phyloP scores from a whole-genome alignment of 2,113 vertebrate species.

The Odontesthes bonariensis region DNA sequence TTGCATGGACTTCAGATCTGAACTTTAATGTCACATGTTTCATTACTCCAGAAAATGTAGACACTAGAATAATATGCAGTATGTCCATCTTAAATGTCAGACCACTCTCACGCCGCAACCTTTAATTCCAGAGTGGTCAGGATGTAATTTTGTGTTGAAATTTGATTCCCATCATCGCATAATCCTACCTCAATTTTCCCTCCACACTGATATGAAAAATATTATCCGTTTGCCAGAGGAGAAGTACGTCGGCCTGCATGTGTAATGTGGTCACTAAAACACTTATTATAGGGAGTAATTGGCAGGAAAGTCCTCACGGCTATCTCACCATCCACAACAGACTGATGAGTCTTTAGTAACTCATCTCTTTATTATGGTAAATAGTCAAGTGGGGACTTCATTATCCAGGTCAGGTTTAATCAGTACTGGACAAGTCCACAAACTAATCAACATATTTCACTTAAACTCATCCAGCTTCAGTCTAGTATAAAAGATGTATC shows the following conservation, averaged over 20 bases:
- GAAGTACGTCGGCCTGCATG: constrained; percentile 44
- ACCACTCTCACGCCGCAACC: constrained; percentile 64
- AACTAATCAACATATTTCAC: neutral
- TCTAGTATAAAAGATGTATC: too few species aligned
- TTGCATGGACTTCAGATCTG: constrained; percentile 72
- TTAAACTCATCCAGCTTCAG: neutral
- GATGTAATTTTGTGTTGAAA: constrained; percentile 69
- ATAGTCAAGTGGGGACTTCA: neutral
- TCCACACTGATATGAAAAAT: constrained; percentile 42
- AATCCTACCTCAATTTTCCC: constrained; percentile 55
- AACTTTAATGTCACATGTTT: constrained; percentile 83
- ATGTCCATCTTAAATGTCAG: constrained; percentile 82
- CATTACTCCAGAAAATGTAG: constrained; percentile 70
- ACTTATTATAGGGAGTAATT: constrained; percentile 33
- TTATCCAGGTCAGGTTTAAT: constrained; percentile 6
- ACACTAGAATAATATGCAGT: constrained; percentile 67
- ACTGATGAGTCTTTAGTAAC: neutral
- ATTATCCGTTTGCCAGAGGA: constrained; percentile 24
- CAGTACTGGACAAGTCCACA: neutral
- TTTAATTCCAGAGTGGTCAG: constrained; percentile 67
- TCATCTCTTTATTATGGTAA: neutral
- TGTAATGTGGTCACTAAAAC: constrained; percentile 47
- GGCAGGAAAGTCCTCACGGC: constrained; percentile 8
- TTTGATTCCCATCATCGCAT: constrained; percentile 67
- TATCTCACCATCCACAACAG: neutral